A percentile compares a stretch with the other conserved stretches of the same genome.
Evolutionary conservation across 2,797 vertebrate species (phyloP).

Genomic region (Mus spretus): DNA sequence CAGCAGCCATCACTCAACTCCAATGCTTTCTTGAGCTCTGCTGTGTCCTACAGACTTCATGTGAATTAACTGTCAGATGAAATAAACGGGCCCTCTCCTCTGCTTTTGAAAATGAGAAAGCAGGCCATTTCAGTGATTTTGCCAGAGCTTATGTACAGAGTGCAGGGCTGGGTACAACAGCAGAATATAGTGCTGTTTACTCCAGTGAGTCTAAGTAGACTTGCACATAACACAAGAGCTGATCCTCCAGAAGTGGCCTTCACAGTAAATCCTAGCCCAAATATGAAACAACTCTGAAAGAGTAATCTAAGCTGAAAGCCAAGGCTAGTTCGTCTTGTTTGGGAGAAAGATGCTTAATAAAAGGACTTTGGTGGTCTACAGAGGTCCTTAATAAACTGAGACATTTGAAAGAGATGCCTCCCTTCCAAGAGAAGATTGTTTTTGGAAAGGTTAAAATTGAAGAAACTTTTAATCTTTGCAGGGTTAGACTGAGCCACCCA

Average conservation of each 20-base stretch:
- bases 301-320: neutral
- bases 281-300: neutral
- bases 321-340: neutral
- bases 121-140: neutral
- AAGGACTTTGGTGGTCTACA: neutral
- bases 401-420: neutral
- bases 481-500: neutral
- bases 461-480: neutral
- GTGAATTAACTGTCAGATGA: neutral
- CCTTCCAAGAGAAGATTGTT: neutral
- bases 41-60: neutral
- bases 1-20: neutral
- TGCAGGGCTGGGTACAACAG: neutral
- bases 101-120: slow-evolving; percentile 19
- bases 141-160: neutral
- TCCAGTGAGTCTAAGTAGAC: neutral
- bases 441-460: slow-evolving; percentile 5
- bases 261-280: neutral
- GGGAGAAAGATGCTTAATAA: neutral
- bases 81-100: neutral
- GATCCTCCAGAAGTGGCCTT: slow-evolving; percentile 18
- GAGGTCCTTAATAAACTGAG: neutral
- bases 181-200: neutral
- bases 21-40: neutral
- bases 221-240: neutral